Conservation (phyloP, 2,797 vertebrate species). For the Gymnocypris eckloni region DNA sequence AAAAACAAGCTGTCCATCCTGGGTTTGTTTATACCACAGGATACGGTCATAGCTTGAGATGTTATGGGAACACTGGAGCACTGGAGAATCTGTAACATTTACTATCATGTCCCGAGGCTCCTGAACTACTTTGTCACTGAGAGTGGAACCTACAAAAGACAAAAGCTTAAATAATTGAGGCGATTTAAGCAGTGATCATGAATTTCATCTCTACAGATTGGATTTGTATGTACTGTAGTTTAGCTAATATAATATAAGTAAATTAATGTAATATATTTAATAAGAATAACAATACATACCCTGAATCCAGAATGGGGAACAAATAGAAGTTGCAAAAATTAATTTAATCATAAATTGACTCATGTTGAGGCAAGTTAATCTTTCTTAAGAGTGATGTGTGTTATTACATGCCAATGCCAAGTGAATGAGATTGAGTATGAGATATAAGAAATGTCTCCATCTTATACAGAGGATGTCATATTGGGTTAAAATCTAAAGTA, state of each 20-base stretch:
- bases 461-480: not conserved
- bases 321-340: constrained; percentile 31
- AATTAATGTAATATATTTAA: not conserved
- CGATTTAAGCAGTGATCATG: not conserved
- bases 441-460: not conserved
- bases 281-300: constrained; percentile 38
- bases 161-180: not conserved
- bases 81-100: constrained; percentile 25
- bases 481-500: not conserved
- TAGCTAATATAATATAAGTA: no score
- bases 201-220: not conserved
- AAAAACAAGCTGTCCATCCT: not conserved
- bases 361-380: not conserved
- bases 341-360: not conserved
- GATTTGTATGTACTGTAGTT: not conserved
- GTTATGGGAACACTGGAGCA: constrained; percentile 34
- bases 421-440: not conserved
- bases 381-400: not conserved
- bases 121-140: constrained; percentile 46
- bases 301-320: constrained; percentile 57
- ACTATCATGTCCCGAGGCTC: constrained; percentile 48
- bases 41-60: constrained; percentile 29
- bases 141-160: constrained; percentile 42
- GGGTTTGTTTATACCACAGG: constrained; percentile 48
- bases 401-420: not conserved